A percentile compares a stretch with the other conserved stretches of the same genome.
Conservation (phyloP, 2,888 invertebrate genomes). For the Acanthosoma haemorrhoidale region DNA sequence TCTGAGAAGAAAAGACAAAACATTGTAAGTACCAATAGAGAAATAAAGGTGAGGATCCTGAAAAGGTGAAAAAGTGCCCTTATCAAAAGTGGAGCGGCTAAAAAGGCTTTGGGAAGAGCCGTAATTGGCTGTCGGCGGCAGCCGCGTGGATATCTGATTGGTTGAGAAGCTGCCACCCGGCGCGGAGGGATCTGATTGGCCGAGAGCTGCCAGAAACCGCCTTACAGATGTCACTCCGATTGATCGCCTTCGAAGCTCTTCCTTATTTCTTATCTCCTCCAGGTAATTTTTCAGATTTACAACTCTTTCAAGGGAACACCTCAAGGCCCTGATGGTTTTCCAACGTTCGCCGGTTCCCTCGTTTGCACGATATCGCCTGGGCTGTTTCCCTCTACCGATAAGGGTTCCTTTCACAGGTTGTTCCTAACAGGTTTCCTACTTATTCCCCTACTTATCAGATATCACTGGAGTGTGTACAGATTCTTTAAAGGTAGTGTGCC, state of each 20-base stretch:
- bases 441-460: too few species aligned
- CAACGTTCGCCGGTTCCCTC: neutral
- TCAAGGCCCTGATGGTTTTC: neutral
- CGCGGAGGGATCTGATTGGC: neutral
- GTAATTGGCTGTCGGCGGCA: constrained; percentile 10
- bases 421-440: too few species aligned
- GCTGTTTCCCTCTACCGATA: neutral
- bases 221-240: neutral
- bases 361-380: neutral
- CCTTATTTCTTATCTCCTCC: neutral
- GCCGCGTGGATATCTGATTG: constrained; percentile 1
- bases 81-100: neutral
- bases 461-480: too few species aligned
- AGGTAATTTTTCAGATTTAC: neutral
- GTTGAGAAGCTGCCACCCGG: constrained; percentile 1
- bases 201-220: neutral
- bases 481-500: too few species aligned
- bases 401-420: too few species aligned
- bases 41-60: neutral
- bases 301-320: neutral
- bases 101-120: neutral
- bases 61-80: neutral
- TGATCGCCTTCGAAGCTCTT: neutral
- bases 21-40: too few species aligned
- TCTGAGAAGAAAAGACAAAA: too few species aligned